Evolutionary conservation across 2,888 invertebrate genomes (phyloP), one percentile per base, ranked within the genome.

Genomic region (Hyppa rectilinea): DNA sequence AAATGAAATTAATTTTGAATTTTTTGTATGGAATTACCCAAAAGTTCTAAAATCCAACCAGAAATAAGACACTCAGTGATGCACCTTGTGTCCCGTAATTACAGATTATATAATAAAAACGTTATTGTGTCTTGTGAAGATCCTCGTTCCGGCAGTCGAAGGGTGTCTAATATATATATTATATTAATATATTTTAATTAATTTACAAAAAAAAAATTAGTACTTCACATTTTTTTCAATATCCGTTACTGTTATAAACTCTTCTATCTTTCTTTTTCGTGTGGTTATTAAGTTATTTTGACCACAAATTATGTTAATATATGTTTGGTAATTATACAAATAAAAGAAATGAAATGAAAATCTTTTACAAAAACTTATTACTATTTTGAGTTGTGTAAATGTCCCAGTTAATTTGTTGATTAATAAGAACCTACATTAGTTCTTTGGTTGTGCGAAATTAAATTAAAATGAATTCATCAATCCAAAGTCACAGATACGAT

Each of bases 1-100:
- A 94, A 94, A 90, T 90, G 83, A 89, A 85, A 69, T 52, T 9
- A 23, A 72, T 78, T 79, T 72, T 75, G 47, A 72, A 75, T 75
- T 65, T 56, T 5, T 34, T 52, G 20, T 40, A 20, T 34, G 4
- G 9, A 36, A 43, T 29, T 36, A 20, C 50, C 55, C 7, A 38
- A 71, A 38, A 23, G 14, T 23, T 38, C 23, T 50, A 34, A 40
- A 29, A 47, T 23, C 29, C 7, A 29, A 20, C 36, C 20, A 31
- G 36, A 67, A 36, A 36, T 1, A 50, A 26, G n/a, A 31, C 23
- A 49, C 12, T 63, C 4, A 23, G 1, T 63, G 14, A 29, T 29
- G 12, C n/a, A n/a, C n/a, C n/a, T n/a, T n/a, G n/a, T n/a, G n/a
- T n/a, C n/a, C n/a, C n/a, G n/a, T n/a, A n/a, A n/a, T n/a, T n/a